A percentile compares a stretch with the other conserved stretches of the same genome.
Conservation (phyloP, 2,888 invertebrate genomes). For the Panorpa germanica region DNA sequence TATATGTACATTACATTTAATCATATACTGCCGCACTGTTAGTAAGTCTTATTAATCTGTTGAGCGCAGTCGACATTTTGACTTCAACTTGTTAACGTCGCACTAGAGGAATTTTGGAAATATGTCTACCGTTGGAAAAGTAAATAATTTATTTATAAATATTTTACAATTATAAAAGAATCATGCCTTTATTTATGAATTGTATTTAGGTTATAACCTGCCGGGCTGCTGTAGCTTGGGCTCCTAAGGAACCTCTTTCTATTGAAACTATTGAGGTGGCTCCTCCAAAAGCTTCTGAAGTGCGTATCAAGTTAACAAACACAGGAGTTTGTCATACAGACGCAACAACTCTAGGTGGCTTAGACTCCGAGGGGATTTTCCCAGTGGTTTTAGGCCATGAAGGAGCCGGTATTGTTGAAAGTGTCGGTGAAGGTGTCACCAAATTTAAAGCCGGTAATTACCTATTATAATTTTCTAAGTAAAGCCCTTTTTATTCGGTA, state of each 20-base stretch:
- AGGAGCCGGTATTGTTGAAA: slow-evolving; percentile 92
- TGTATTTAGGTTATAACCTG: slow-evolving; percentile 85
- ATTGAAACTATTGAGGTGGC: slow-evolving; percentile 88
- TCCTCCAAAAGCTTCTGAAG: slow-evolving; percentile 87
- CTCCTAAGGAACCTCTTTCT: slow-evolving; percentile 67
- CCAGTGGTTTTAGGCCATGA: slow-evolving; percentile 93
- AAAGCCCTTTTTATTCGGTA: not conserved
- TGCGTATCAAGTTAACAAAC: slow-evolving; percentile 58
- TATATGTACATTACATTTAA: too few relatives aligned
- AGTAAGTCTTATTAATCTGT: too few relatives aligned
- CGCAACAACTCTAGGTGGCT: slow-evolving; percentile 72
- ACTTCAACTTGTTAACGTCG: too few relatives aligned
- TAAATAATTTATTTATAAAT: too few relatives aligned
- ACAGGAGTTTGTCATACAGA: slow-evolving; percentile 87
- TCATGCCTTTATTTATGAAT: too few relatives aligned
- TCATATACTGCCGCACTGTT: too few relatives aligned
- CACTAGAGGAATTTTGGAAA: too few relatives aligned
- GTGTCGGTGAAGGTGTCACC: slow-evolving; percentile 82
- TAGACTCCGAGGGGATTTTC: slow-evolving; percentile 80
- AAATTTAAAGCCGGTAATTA: slow-evolving; percentile 52
- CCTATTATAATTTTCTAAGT: slow-evolving; percentile 4
- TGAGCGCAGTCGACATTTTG: too few relatives aligned
- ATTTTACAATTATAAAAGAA: too few relatives aligned
- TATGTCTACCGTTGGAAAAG: too few relatives aligned
- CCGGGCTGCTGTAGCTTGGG: slow-evolving; percentile 94